Evolutionary conservation across 92 coral and sea anemone species (phyloP).

Genomic region (Desmophyllum pertusum): DNA sequence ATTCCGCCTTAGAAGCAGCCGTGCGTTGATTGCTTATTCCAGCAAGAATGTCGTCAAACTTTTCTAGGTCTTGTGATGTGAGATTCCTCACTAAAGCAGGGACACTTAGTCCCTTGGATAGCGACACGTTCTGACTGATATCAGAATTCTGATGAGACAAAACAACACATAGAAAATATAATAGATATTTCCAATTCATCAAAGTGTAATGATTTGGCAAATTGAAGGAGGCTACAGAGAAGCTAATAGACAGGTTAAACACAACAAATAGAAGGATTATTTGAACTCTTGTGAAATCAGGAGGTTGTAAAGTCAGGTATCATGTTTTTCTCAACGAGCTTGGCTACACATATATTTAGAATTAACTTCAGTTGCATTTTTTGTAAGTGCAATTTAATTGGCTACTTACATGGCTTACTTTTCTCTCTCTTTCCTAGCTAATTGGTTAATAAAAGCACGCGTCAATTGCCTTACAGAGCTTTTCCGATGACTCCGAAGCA

Average conservation of each 20-base stretch:
- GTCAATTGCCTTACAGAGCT: too few relatives aligned
- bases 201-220: too few relatives aligned
- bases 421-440: too few relatives aligned
- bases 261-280: background rate
- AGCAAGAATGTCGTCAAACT: constrained; percentile 60
- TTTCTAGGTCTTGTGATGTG: constrained; percentile 63
- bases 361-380: too few relatives aligned
- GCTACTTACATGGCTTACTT: too few relatives aligned
- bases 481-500: background rate
- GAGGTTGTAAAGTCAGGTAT: too few relatives aligned
- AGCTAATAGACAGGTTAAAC: background rate
- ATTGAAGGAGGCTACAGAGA: background rate
- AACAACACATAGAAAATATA: background rate
- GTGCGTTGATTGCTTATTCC: constrained; percentile 58
- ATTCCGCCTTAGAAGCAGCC: constrained; percentile 69
- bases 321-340: too few relatives aligned
- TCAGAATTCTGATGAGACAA: constrained; percentile 56
- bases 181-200: background rate
- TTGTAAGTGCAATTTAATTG: too few relatives aligned
- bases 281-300: too few relatives aligned
- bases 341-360: too few relatives aligned
- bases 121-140: constrained; percentile 50
- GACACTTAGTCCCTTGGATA: constrained; percentile 33
- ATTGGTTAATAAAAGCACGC: too few relatives aligned
- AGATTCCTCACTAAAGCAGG: constrained; percentile 64